Percentiles rank a stretch among this genome's conserved stretches.
Conservation (phyloP, 2,113 vertebrate genomes). For the Poecilia latipinna region DNA sequence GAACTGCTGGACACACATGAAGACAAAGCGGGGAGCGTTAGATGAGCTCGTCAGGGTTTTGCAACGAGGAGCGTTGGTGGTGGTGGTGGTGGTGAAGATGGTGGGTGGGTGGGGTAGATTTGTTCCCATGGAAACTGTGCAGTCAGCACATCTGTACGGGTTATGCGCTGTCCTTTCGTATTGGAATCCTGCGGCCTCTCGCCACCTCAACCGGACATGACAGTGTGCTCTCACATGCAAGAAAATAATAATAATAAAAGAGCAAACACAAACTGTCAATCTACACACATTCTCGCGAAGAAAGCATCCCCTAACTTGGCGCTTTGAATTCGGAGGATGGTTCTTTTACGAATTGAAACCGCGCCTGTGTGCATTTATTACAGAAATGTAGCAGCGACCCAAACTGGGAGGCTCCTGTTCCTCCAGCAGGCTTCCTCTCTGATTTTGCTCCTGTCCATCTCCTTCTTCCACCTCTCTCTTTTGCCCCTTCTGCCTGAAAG, state of each 20-base stretch:
- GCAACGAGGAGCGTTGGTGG: slow-evolving; percentile 48
- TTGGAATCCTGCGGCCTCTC: slow-evolving; percentile 61
- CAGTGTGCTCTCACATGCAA: slow-evolving; percentile 24
- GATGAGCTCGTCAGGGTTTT: slow-evolving; percentile 61
- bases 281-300: slow-evolving; percentile 16
- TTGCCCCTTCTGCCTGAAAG: slow-evolving; percentile 55
- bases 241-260: not conserved
- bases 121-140: slow-evolving; percentile 85
- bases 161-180: slow-evolving; percentile 65
- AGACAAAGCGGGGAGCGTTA: slow-evolving; percentile 57
- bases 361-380: slow-evolving; percentile 6
- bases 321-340: slow-evolving; percentile 35
- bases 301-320: slow-evolving; percentile 44
- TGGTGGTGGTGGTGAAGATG: slow-evolving; percentile 41
- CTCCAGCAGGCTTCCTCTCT: slow-evolving; percentile 8
- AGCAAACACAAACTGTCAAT: not conserved
- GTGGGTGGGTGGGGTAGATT: slow-evolving; percentile 29
- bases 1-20: slow-evolving; percentile 41
- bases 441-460: slow-evolving; percentile 25
- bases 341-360: slow-evolving; percentile 22
- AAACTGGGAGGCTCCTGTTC: slow-evolving; percentile 12
- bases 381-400: slow-evolving; percentile 19
- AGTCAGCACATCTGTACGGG: slow-evolving; percentile 83
- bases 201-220: slow-evolving; percentile 61
- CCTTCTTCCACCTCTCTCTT: slow-evolving; percentile 36